A percentile compares a stretch with the other conserved stretches of the same genome.
These are phyloP conservation scores for Falco naumanni DNA, from an alignment of 2,797 vertebrate genomes.

Conservation along the genomic window DNA sequence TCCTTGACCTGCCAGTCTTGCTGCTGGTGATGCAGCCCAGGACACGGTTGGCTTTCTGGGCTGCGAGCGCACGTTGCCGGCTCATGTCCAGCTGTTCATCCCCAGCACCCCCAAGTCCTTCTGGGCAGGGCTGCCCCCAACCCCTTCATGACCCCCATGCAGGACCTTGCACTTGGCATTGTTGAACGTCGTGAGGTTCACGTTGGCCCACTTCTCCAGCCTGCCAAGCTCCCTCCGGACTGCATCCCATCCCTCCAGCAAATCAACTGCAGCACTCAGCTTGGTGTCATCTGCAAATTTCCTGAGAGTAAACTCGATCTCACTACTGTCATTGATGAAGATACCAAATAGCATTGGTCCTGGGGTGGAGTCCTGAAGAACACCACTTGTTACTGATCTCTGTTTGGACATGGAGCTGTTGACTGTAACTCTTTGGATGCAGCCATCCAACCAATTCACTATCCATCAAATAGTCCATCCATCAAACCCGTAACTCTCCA, in stretches of 20 bases:
- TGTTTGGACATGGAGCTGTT: not conserved
- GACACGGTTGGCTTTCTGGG: too few species aligned
- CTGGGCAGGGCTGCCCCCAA: too few species aligned
- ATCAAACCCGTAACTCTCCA: not conserved
- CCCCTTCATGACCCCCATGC: too few species aligned
- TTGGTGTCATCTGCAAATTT: not conserved
- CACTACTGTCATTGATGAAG: not conserved
- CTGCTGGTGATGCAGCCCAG: too few species aligned
- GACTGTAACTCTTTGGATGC: not conserved
- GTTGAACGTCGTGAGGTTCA: not conserved
- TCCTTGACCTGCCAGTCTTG: too few species aligned
- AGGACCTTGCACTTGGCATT: too few species aligned
- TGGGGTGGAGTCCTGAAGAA: not conserved
- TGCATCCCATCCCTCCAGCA: not conserved
- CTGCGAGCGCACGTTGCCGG: too few species aligned
- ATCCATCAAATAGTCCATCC: not conserved
- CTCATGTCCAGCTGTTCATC: too few species aligned
- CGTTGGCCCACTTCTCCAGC: too few species aligned
- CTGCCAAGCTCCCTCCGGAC: not conserved
- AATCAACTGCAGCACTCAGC: not conserved
- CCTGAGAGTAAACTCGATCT: rapidly evolving
- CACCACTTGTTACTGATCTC: not conserved
- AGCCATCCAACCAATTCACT: not conserved
- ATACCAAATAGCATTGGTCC: not conserved
- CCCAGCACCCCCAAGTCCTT: too few species aligned